Percentiles rank a stretch among this genome's conserved stretches.
phyloP scores from a whole-genome alignment of 2,888 invertebrate species.

The Eupithecia pulchellata region DNA sequence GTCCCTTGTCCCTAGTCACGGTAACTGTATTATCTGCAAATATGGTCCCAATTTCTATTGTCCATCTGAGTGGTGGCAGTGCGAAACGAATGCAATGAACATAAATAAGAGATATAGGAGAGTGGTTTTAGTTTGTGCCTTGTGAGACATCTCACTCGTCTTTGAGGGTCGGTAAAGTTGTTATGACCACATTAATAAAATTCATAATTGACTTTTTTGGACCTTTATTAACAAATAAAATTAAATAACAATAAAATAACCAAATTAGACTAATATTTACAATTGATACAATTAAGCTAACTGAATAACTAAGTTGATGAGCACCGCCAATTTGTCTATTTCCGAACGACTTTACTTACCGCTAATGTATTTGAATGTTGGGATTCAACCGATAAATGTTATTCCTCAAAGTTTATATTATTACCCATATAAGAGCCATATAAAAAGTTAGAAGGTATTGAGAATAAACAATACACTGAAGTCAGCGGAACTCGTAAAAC shows the following conservation, averaged over 20 bases:
- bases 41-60: conserved; percentile 84
- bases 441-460: conserved; percentile 64
- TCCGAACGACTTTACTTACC: neutral
- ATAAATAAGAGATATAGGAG: conserved; percentile 76
- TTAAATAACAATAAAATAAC: too few species aligned
- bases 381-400: conserved; percentile 49
- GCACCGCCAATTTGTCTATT: neutral
- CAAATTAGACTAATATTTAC: too few species aligned
- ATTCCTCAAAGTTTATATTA: conserved; percentile 54
- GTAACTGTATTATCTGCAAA: conserved; percentile 83
- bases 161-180: conserved; percentile 17
- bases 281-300: too few species aligned
- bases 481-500: conserved; percentile 76
- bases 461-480: conserved; percentile 72
- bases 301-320: neutral
- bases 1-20: conserved; percentile 67
- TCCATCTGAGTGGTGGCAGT: conserved; percentile 70
- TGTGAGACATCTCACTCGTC: conserved; percentile 58
- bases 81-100: conserved; percentile 73
- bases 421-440: conserved; percentile 59
- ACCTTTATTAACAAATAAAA: too few species aligned
- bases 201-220: neutral
- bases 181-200: conserved; percentile 12
- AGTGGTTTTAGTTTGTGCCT: conserved; percentile 50
- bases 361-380: neutral